Conservation (phyloP, 2,888 invertebrate genomes). For the Drosophila nigricruria region DNA sequence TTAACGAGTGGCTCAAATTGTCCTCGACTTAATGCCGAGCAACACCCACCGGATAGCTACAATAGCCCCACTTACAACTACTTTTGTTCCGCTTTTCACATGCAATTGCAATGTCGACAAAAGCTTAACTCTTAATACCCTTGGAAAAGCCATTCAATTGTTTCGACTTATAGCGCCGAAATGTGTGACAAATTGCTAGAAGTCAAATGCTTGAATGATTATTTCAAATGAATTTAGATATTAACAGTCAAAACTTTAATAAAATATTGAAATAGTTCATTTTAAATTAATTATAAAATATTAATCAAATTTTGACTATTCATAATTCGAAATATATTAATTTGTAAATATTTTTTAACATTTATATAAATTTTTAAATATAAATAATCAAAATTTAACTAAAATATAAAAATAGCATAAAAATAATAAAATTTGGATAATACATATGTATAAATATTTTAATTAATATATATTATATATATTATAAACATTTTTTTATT, state of each 20-base stretch:
- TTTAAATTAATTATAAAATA: too few relatives aligned
- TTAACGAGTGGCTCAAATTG: conserved; percentile 55
- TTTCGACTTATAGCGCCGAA: neutral
- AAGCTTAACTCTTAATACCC: conserved; percentile 27
- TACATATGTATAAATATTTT: too few relatives aligned
- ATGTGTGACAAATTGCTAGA: neutral
- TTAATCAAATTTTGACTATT: neutral
- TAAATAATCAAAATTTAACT: neutral
- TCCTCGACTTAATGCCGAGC: conserved; percentile 43
- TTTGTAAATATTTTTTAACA: too few relatives aligned
- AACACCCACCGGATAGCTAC: conserved; percentile 20
- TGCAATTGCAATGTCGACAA: conserved; percentile 9
- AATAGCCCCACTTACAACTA: neutral
- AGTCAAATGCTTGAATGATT: too few relatives aligned
- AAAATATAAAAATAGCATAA: too few relatives aligned
- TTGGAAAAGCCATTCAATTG: conserved; percentile 8
- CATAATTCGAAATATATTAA: too few relatives aligned
- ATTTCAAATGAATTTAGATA: neutral
- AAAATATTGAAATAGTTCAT: too few relatives aligned
- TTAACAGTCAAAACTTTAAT: neutral
- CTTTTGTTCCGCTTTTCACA: conserved; percentile 11
- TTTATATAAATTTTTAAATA: too few relatives aligned
- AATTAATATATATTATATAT: too few relatives aligned
- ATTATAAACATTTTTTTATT: too few relatives aligned
- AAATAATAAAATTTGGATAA: too few relatives aligned